Evolutionary conservation across 2,888 invertebrate genomes (phyloP).

Genomic region (Bedellia somnulentella): DNA sequence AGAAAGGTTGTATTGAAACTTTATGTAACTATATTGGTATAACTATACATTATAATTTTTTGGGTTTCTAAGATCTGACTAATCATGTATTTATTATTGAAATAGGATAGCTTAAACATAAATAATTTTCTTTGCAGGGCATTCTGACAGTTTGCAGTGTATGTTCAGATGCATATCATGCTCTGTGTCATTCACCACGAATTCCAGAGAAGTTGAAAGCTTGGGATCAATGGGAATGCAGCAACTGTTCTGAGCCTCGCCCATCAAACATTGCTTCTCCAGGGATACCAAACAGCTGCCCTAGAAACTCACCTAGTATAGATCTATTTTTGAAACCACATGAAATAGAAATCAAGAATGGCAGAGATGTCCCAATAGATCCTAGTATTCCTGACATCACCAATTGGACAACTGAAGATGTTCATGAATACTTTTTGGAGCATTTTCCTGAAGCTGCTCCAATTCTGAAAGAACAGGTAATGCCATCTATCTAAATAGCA

Average conservation of each 20-base stretch:
- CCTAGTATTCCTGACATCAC: constrained; percentile 76
- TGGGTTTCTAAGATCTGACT: no score
- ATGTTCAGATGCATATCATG: constrained; percentile 86
- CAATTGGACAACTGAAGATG: constrained; percentile 82
- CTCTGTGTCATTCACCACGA: constrained; percentile 75
- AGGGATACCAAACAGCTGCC: constrained; percentile 30
- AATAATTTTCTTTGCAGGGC: constrained; percentile 67
- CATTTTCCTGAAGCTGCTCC: constrained; percentile 80
- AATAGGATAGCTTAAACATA: no score
- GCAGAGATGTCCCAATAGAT: constrained; percentile 55
- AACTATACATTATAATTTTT: no score
- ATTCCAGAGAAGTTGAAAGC: constrained; percentile 60
- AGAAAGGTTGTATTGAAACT: no score
- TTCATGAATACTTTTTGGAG: constrained; percentile 75
- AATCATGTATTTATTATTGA: no score
- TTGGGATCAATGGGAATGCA: constrained; percentile 72
- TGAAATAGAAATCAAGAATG: constrained; percentile 37
- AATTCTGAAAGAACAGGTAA: constrained; percentile 80
- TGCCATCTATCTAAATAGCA: constrained; percentile 5
- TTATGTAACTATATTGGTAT: no score
- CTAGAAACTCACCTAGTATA: constrained; percentile 18
- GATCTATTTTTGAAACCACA: constrained; percentile 50
- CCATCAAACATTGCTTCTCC: constrained; percentile 36
- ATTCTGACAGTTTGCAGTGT: constrained; percentile 76
- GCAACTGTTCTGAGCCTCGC: constrained; percentile 61